phyloP scores from a whole-genome alignment of 2,888 invertebrate species.

The Catotricha subobsoleta region DNA sequence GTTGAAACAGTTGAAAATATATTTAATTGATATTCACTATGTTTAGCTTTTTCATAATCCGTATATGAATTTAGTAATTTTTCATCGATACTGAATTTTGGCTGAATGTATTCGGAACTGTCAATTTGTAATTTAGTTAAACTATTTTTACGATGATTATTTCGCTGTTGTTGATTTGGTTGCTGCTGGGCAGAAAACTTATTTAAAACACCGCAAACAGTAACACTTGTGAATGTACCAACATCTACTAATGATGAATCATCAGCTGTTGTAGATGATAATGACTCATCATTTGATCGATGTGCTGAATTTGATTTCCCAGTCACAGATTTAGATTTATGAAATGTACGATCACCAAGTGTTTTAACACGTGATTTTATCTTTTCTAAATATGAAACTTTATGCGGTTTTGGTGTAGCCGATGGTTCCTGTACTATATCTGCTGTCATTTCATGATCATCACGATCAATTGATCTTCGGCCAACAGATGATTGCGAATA shows the following conservation, averaged over 20 bases:
- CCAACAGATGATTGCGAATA: too few species aligned
- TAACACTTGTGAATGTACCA: constrained; percentile 52
- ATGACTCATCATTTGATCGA: constrained; percentile 4
- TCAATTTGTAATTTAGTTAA: constrained; percentile 53
- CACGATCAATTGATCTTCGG: background rate
- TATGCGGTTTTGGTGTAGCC: constrained; percentile 7
- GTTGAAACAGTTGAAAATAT: constrained; percentile 17
- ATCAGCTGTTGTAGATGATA: background rate
- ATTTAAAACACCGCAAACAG: constrained; percentile 50
- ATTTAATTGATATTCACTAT: constrained; percentile 27
- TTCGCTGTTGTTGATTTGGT: constrained; percentile 21
- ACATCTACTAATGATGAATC: constrained; percentile 28
- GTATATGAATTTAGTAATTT: constrained; percentile 15
- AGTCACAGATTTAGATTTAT: background rate
- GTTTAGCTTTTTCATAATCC: constrained; percentile 28
- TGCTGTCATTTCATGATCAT: background rate
- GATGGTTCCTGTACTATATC: constrained; percentile 4
- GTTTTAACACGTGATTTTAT: constrained; percentile 40
- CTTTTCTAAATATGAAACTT: constrained; percentile 39
- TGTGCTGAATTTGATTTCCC: constrained; percentile 28
- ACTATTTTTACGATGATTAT: constrained; percentile 34
- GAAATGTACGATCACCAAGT: constrained; percentile 24
- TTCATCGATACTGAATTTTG: constrained; percentile 20
- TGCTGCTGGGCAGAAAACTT: constrained; percentile 20
- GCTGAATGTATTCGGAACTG: constrained; percentile 40